Base-by-base conservation (phyloP, 2,797 vertebrate genomes). In the Staurois parvus region DNA sequence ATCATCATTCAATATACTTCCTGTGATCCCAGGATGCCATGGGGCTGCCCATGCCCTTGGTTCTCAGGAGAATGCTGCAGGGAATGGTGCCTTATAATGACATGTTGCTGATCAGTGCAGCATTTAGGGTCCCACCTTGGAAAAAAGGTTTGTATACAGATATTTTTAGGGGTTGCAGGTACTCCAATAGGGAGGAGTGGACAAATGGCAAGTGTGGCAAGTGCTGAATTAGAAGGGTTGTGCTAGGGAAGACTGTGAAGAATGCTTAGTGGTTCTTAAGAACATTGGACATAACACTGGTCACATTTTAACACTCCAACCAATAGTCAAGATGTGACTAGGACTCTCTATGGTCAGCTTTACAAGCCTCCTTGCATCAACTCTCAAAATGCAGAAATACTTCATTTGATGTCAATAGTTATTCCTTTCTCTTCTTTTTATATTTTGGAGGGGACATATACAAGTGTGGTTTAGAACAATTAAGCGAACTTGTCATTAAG, bases 401-500 rank as follows among this genome's bases (percentile, higher is more conserved):
- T 59, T n/a, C 0, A 2, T 59, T 59, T 59, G 7, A 59, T 13
- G 64, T 66, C 64, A 13, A 3, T 29, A 66, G 26, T 29, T 15
- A 26, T 28, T 11, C 1, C 12, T 66, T 26, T 66, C 4, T 29
- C 64, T 66, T 66, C n/a, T 11, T 29, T 29, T 64, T 28, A 66
- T 0, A 56, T n/a, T 59, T 24, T 24, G 6, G 19, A 59, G 28
- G 64, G 64, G 64, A 66, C 12, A 66, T 26, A 29, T 66, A 15
- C 4, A 24, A 59, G 5, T 42, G 42, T 56, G 48, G 72, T 29
- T 68, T 66, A 66, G 26, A 72, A 84, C 62, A 30, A 79, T 74
- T 75, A 77, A 56, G 42, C 64, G 15, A 48, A 70, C 52, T 76
- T 74, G 80, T 74, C 84, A 85, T 70, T 74, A 76, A 81, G 72